Evolutionary conservation across 2,797 vertebrate genomes (phyloP), one percentile per base, ranked within the genome.

Genomic region (Tadarida brasiliensis): DNA sequence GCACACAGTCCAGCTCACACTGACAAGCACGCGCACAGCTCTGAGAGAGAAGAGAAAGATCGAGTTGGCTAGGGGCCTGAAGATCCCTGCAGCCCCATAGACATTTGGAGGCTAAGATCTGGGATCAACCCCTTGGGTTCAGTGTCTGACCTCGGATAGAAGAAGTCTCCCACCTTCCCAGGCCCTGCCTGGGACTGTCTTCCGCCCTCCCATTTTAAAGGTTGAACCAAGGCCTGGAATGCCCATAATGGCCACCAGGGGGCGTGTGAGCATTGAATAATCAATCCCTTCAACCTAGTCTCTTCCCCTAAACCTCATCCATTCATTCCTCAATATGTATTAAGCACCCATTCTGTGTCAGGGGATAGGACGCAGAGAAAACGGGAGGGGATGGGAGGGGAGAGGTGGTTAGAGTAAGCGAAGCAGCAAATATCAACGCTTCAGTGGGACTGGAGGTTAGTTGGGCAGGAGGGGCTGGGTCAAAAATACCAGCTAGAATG

Each of bases 231-330:
- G 44, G 56, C 56, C 14, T 24, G 87, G 11, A 77, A 73, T 93
- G 63, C 61, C 82, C 68, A 24, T 0, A 0, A 5, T 73, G 35
- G 70, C 95, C 97, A 94, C 94, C 61, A 97, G 97, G 90, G 95
- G 96, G 97, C 89, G 68, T 19, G 3, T 39, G 88, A 96, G 95
- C 88, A 97, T 15, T 11, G 90, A 78, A 2, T 77, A 97, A 94
- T 85, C 33, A 97, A 94, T 85, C 33, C 49, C 30, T 39, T 65
- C 73, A 30, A 54, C 14, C 5, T 35, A n/a, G 71, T 28, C 4
- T 70, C 15, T 70, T 71, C 33, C 51, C 24, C 24, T 30, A 81
- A 87, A 76, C 63, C 57, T 85, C 47, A 15, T 47, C 71, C 63
- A 68, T 76, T 78, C 35, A 67, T 76, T 94, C 78, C 30, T 84